phyloP scores from a whole-genome alignment of 2,888 invertebrate genomes.

The Pachycephus smyrnensis region DNA sequence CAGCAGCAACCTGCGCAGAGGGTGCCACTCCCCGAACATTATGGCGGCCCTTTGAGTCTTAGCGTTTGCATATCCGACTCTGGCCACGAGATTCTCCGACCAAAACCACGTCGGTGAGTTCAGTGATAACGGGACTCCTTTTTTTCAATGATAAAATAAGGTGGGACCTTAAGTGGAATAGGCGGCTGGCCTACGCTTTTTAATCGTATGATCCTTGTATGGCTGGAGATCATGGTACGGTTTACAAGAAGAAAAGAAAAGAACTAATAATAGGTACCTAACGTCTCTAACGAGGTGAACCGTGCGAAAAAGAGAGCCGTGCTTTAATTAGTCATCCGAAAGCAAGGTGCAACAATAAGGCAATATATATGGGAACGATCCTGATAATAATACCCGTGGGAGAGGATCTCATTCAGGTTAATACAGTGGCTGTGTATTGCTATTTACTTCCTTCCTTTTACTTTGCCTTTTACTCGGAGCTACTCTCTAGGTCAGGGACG shows the following conservation, averaged over 20 bases:
- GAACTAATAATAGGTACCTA: not conserved
- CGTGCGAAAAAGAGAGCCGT: constrained; percentile 45
- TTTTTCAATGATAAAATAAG: not conserved
- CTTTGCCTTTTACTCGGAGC: not conserved
- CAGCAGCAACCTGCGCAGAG: constrained; percentile 47
- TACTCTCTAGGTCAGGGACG: constrained; percentile 42
- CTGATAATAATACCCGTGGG: constrained; percentile 34
- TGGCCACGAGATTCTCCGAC: constrained; percentile 86
- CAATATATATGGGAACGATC: constrained; percentile 46
- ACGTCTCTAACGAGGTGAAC: constrained; percentile 12
- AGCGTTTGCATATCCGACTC: constrained; percentile 78
- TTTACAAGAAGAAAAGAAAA: not conserved
- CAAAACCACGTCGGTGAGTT: constrained; percentile 84
- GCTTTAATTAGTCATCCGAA: constrained; percentile 45
- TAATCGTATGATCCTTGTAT: constrained; percentile 3
- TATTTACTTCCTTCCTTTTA: constrained; percentile 24
- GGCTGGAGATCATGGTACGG: not conserved
- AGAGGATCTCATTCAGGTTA: constrained; percentile 37
- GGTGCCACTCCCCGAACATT: constrained; percentile 66
- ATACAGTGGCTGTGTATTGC: constrained; percentile 25
- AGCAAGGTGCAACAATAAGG: constrained; percentile 40
- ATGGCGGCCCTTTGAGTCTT: constrained; percentile 72
- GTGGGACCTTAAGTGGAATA: not conserved
- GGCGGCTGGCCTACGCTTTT: not conserved
- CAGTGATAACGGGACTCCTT: not conserved